A percentile compares a stretch with the other conserved stretches of the same genome.
Conservation (phyloP, 2,113 vertebrate genomes). For the Thymallus thymallus region DNA sequence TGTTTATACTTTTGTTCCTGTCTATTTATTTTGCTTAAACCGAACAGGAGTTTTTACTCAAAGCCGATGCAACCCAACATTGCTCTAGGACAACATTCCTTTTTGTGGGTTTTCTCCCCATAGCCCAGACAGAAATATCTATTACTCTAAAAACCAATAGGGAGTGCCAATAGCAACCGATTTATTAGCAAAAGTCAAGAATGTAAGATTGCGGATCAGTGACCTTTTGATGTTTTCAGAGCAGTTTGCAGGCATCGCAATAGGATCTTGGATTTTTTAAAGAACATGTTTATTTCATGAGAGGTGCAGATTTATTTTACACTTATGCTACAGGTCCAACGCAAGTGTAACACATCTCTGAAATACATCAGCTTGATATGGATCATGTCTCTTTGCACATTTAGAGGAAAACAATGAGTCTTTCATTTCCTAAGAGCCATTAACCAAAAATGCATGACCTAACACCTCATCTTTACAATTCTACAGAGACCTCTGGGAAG, state of each 20-base stretch:
- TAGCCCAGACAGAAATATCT: conserved; percentile 22
- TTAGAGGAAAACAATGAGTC: conserved; percentile 9
- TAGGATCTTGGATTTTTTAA: conserved; percentile 19
- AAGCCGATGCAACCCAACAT: conserved; percentile 20
- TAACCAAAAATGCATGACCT: conserved; percentile 24
- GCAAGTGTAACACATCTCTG: conserved; percentile 11
- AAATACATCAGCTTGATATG: conserved; percentile 8
- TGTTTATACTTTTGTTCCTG: conserved; percentile 56
- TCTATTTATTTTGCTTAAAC: conserved; percentile 48
- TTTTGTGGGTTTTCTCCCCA: neutral
- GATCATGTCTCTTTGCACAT: neutral
- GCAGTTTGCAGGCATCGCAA: conserved; percentile 11
- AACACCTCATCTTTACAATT: conserved; percentile 22
- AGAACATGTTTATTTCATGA: conserved; percentile 14
- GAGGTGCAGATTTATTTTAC: conserved; percentile 24
- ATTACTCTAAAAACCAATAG: conserved; percentile 20
- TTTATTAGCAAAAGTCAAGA: conserved; percentile 28
- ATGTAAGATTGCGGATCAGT: conserved; percentile 24
- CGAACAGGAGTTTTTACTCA: conserved; percentile 35
- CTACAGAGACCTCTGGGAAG: conserved; percentile 18
- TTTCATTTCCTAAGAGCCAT: conserved; percentile 14
- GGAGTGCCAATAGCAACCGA: conserved; percentile 19
- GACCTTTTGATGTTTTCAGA: too few relatives aligned
- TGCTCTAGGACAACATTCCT: conserved; percentile 9
- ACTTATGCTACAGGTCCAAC: conserved; percentile 8